Base-by-base conservation (phyloP, 2,113 vertebrate genomes). In the Peromyscus leucopus region DNA sequence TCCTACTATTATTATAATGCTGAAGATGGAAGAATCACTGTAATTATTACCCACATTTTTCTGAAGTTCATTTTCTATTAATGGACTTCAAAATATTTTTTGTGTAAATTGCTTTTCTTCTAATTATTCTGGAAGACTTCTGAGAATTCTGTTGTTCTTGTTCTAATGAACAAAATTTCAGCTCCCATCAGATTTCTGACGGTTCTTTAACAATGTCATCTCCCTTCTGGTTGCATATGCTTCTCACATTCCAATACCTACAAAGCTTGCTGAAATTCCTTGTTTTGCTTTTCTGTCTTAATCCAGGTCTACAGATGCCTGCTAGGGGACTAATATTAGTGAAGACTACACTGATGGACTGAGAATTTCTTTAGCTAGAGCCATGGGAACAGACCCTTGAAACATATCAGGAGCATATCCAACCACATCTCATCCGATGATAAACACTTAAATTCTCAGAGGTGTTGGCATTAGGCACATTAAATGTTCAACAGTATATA, bases 31-130 rank as follows among this genome's bases (percentile, higher is more conserved):
- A 94, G 63, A 92, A 92, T 87, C 48, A 72, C 2, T n/a, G 84
- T 86, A 65, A 89, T 85, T 93, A 91, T 95, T 78, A 75, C 0
- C 2, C 8, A 95, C 2, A 78, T 69, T 95, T 96, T 89, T 21
- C 55, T 91, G 7, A 89, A 76, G 31, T 82, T 95, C 21, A 88
- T 3, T 71, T 91, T 71, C 39, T 82, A 59, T 13, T 78, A 61
- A 80, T 7, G 88, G 4, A 48, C 12, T 51, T 96, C 0, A 0
- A 92, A 90, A 83, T 74, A 26, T 74, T 93, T 96, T 28, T 83
- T 75, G 0, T 5, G 39, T 36, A 93, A 90, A 76, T 80, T 75
- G 24, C 5, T 88, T 94, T 95, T 82, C 55, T 92, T 12, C 2
- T 51, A 84, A 55, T 95, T 94, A 88, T 86, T 92, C 28, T 46